A percentile compares a stretch with the other conserved stretches of the same genome.
phyloP scores from a whole-genome alignment of 2,888 invertebrate genomes.

The Idaea biselata region DNA sequence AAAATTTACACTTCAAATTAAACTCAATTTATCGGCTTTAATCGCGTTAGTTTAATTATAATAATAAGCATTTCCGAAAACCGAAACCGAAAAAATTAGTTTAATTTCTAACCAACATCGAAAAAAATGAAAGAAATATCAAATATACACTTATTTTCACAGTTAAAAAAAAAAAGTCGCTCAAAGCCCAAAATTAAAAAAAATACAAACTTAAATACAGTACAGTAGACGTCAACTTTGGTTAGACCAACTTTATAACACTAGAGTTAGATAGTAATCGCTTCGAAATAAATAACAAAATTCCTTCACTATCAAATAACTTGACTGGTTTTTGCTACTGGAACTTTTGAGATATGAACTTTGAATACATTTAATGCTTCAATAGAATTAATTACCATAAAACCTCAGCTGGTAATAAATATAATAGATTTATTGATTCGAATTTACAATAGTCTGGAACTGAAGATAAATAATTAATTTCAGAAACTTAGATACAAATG shows the following conservation, averaged over 20 bases:
- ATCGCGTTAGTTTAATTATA: no score
- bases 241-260: neutral
- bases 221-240: neutral
- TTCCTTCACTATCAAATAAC: slow-evolving; percentile 3
- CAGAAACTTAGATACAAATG: no score
- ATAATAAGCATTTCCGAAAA: no score
- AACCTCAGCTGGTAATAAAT: neutral
- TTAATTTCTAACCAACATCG: no score
- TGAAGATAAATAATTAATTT: neutral
- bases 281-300: slow-evolving; percentile 1
- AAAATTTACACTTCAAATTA: no score
- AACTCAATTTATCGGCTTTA: no score
- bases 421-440: neutral
- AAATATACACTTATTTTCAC: no score
- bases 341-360: neutral
- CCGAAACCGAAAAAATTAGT: no score
- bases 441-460: neutral
- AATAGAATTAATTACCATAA: neutral
- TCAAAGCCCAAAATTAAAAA: no score
- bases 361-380: neutral
- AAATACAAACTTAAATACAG: neutral
- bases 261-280: neutral
- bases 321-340: slow-evolving; percentile 6
- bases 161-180: no score
- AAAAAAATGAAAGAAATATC: no score